Evolutionary conservation across 2,797 vertebrate genomes (phyloP).

Genomic region (Fistularia commersonii): DNA sequence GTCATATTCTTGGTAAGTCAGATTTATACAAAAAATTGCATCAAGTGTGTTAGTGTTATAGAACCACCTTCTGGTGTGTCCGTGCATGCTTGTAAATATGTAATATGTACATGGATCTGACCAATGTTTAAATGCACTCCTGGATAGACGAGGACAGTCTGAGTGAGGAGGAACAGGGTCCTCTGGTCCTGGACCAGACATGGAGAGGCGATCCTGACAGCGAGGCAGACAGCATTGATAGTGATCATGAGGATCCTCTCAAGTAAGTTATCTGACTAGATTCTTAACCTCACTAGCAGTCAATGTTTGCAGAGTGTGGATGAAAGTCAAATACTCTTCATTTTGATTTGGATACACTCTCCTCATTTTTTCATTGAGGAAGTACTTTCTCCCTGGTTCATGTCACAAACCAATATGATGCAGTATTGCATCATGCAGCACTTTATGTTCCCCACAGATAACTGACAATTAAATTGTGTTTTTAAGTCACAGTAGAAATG

Average conservation of each 20-base stretch:
- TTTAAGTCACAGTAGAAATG: too few species aligned
- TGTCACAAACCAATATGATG: too few species aligned
- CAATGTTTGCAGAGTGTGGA: too few species aligned
- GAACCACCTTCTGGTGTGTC: neutral
- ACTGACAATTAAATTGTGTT: too few species aligned
- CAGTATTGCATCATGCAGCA: too few species aligned
- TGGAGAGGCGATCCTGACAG: conserved; percentile 98
- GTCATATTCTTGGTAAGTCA: conserved; percentile 82
- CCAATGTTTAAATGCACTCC: neutral
- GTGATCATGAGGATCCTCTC: conserved; percentile 95
- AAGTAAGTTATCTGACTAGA: conserved; percentile 75
- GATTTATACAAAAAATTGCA: too few species aligned
- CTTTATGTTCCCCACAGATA: too few species aligned
- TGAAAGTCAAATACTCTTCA: too few species aligned
- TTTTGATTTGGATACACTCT: too few species aligned
- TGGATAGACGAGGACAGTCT: conserved; percentile 91
- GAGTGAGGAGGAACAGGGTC: conserved; percentile 90
- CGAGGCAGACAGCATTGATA: conserved; percentile 94
- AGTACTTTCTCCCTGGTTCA: too few species aligned
- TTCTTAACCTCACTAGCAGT: too few species aligned
- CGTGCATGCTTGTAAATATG: neutral
- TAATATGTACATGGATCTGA: neutral
- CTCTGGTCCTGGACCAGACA: conserved; percentile 88
- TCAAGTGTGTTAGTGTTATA: neutral
- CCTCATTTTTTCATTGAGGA: too few species aligned